Evolutionary conservation across 2,888 invertebrate species (phyloP).

Genomic region (Pemphredon lugubris): DNA sequence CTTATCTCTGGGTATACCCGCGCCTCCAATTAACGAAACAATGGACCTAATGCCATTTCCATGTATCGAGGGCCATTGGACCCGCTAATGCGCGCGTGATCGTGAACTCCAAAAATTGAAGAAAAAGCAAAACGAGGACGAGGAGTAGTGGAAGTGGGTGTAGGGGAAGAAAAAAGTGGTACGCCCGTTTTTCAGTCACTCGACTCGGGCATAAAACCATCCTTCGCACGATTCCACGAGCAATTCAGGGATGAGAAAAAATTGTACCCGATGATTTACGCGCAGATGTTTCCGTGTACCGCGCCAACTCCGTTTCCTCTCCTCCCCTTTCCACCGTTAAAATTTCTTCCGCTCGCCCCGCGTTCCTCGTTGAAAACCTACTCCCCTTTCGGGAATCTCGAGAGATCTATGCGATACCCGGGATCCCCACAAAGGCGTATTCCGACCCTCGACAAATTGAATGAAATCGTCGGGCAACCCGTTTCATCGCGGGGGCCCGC

Average conservation of each 20-base stretch:
- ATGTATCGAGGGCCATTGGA: conserved; percentile 22
- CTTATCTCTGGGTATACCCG: conserved; percentile 21
- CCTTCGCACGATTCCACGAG: background rate
- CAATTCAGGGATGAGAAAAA: background rate
- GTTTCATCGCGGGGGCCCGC: conserved; percentile 35
- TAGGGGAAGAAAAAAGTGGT: background rate
- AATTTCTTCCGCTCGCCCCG: background rate
- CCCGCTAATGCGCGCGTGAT: conserved; percentile 2
- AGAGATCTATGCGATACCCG: conserved; percentile 19
- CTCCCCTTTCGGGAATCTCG: conserved; percentile 11
- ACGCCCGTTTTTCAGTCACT: background rate
- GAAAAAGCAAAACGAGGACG: background rate
- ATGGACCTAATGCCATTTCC: conserved; percentile 55
- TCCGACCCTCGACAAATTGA: conserved; percentile 56
- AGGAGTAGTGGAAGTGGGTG: background rate
- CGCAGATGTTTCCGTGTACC: conserved; percentile 7
- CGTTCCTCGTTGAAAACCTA: background rate
- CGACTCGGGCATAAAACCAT: conserved; percentile 10
- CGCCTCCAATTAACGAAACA: conserved; percentile 47
- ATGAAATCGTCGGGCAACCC: conserved; percentile 59
- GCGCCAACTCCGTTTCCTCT: background rate
- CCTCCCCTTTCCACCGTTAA: background rate
- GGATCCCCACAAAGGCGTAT: conserved; percentile 18
- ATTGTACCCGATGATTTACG: conserved; percentile 31
- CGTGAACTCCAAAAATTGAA: conserved; percentile 8